Evolutionary conservation across 2,113 vertebrate species (phyloP).

Genomic region (Cynopterus brachyotis): DNA sequence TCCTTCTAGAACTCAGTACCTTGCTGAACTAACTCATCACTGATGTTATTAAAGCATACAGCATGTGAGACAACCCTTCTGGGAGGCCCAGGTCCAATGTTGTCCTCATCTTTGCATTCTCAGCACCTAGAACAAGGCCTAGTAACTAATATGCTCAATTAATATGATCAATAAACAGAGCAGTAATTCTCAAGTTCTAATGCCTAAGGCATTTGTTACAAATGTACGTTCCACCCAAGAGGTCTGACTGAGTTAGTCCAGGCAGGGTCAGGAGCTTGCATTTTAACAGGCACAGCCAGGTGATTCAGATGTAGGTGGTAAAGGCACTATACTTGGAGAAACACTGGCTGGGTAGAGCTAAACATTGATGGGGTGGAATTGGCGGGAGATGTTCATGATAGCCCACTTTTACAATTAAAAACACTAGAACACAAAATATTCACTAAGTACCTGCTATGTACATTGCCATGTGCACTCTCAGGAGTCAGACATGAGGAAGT

Average conservation of each 20-base stretch:
- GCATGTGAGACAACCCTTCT: not conserved
- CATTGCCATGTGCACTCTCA: not conserved
- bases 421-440: not conserved
- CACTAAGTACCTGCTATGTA: not conserved
- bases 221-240: not conserved
- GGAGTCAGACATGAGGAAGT: not conserved
- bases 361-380: fast-evolving
- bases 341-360: not conserved
- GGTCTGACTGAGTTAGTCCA: not conserved
- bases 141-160: too few species aligned
- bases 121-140: not conserved
- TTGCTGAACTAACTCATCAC: not conserved
- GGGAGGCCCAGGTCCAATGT: not conserved
- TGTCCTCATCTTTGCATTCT: too few species aligned
- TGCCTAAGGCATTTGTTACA: too few species aligned
- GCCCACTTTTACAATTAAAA: not conserved
- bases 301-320: too few species aligned
- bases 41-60: fast-evolving
- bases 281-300: not conserved
- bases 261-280: not conserved
- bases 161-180: not conserved
- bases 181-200: not conserved
- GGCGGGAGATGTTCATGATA: not conserved
- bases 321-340: not conserved
- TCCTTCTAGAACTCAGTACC: not conserved